phyloP scores from a whole-genome alignment of 2,888 invertebrate species.

The Coremacera marginata region DNA sequence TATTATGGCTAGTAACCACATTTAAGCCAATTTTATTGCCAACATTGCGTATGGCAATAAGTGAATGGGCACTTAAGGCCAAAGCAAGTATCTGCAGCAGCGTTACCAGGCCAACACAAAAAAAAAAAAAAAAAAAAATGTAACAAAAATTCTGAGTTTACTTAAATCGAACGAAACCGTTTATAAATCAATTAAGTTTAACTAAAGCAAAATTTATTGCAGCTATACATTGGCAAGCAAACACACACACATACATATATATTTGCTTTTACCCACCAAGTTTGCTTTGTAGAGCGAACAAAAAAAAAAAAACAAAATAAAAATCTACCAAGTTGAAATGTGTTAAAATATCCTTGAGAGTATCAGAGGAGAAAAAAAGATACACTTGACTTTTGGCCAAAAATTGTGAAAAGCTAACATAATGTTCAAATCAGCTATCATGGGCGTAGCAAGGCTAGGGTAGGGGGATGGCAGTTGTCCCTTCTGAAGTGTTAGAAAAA shows the following conservation, averaged over 20 bases:
- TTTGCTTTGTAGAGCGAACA: neutral
- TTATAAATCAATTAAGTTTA: constrained; percentile 49
- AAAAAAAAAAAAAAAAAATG: too few relatives aligned
- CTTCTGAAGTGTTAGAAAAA: too few relatives aligned
- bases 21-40: neutral
- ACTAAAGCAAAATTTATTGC: constrained; percentile 31
- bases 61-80: neutral
- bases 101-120: constrained; percentile 3
- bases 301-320: constrained; percentile 4
- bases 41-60: neutral
- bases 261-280: neutral
- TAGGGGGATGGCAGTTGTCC: too few relatives aligned
- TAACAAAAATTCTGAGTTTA: neutral
- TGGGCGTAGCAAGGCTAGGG: too few relatives aligned
- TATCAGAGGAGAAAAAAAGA: neutral
- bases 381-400: constrained; percentile 37
- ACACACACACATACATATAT: constrained; percentile 3
- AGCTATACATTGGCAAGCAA: neutral
- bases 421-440: constrained; percentile 27
- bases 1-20: neutral
- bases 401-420: constrained; percentile 1
- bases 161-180: constrained; percentile 46
- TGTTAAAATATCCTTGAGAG: constrained; percentile 1
- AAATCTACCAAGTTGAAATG: constrained; percentile 16
- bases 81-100: neutral